Conservation (phyloP, 2,888 invertebrate species). For the Steinernema scapterisci region DNA sequence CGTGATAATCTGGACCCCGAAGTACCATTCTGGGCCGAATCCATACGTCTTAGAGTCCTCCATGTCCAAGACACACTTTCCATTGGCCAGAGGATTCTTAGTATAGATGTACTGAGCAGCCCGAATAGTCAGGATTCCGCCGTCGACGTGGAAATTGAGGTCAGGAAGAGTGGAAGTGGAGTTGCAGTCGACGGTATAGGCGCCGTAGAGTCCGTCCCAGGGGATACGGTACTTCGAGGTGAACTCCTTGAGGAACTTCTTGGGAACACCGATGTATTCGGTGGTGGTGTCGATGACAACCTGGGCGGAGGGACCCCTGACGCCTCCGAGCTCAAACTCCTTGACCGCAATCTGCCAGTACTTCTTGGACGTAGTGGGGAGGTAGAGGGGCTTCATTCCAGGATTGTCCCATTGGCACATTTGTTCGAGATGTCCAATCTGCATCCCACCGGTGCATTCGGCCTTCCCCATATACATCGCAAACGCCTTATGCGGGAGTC, state of each 20-base stretch:
- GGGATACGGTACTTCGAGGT: not conserved
- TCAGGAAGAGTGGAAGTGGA: not conserved
- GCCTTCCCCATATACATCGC: too few species aligned
- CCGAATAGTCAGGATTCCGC: not conserved
- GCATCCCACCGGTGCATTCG: too few species aligned
- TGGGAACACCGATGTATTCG: slow-evolving; percentile 13
- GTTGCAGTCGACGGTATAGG: not conserved
- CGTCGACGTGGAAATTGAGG: not conserved
- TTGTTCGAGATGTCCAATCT: not conserved
- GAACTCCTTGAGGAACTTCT: not conserved
- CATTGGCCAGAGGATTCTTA: not conserved
- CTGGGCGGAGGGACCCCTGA: not conserved
- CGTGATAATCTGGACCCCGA: not conserved
- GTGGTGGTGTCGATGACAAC: not conserved
- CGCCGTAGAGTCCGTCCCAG: slow-evolving; percentile 22
- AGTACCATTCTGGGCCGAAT: slow-evolving; percentile 11
- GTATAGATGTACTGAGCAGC: not conserved
- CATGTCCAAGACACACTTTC: not conserved
- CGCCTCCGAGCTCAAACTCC: not conserved
- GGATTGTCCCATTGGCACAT: not conserved
- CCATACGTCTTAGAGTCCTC: not conserved
- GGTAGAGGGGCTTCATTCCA: not conserved
- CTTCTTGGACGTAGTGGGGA: not conserved
- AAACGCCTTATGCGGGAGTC: too few species aligned
- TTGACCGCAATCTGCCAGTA: slow-evolving; percentile 1